Conservation (phyloP, 2,888 invertebrate genomes). For the Flabesymbios commensalis region DNA sequence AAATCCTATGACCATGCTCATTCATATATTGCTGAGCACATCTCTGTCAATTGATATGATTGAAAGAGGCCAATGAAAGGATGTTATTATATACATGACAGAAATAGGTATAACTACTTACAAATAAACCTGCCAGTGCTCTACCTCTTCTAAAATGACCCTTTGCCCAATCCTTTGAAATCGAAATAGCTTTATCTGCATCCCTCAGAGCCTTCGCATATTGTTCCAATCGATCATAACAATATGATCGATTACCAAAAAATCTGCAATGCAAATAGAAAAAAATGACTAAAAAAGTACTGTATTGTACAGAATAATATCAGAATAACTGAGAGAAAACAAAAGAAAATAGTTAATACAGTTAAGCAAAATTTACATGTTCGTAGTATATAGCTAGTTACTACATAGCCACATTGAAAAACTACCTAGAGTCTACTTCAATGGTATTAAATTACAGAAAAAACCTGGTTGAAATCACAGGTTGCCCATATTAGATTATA, state of each 20-base stretch:
- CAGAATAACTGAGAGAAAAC: neutral
- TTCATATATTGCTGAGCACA: too few relatives aligned
- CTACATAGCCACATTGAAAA: too few relatives aligned
- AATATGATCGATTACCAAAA: constrained; percentile 64
- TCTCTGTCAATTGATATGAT: too few relatives aligned
- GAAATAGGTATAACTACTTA: too few relatives aligned
- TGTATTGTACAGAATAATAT: neutral
- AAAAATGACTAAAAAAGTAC: neutral
- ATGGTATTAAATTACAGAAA: too few relatives aligned
- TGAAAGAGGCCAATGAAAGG: too few relatives aligned
- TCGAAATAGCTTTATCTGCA: constrained; percentile 63
- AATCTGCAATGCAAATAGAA: constrained; percentile 52
- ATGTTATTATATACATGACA: too few relatives aligned
- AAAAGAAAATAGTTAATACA: neutral
- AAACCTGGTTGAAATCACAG: too few relatives aligned
- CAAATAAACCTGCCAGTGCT: constrained; percentile 63
- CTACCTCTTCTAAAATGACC: constrained; percentile 64
- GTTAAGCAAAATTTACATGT: neutral
- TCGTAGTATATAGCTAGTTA: too few relatives aligned
- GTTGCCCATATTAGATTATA: too few relatives aligned
- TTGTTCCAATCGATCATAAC: constrained; percentile 61
- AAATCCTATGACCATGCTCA: too few relatives aligned
- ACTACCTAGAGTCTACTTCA: too few relatives aligned
- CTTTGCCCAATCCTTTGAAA: constrained; percentile 63
- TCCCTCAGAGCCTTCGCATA: constrained; percentile 63